Conservation (phyloP, 1,140 invertebrate species). For the Lasioglossum baleicum region DNA sequence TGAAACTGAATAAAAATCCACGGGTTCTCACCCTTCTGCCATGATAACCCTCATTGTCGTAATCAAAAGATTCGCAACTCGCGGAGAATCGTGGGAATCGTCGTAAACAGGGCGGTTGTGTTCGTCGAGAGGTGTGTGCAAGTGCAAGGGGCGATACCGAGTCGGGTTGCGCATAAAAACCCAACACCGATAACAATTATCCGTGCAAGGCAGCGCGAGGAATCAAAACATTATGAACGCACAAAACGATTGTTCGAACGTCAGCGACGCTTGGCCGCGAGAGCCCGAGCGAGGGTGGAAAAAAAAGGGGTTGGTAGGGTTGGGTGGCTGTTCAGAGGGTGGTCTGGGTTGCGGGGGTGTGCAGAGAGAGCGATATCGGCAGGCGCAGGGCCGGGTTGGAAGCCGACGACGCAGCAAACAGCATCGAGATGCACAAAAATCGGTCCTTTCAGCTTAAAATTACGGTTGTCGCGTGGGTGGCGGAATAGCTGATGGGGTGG, state of each 20-base stretch:
- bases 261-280: constrained; percentile 51
- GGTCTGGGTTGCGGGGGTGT: not conserved
- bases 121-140: not conserved
- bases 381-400: constrained; percentile 51
- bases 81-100: too few species aligned
- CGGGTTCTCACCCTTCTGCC: too few species aligned
- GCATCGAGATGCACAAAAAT: constrained; percentile 70
- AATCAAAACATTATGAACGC: constrained; percentile 51
- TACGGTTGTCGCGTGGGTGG: constrained; percentile 70
- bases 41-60: too few species aligned
- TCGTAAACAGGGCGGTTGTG: not conserved
- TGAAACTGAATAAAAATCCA: too few species aligned
- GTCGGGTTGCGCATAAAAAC: not conserved
- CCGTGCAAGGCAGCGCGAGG: constrained; percentile 17
- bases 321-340: not conserved
- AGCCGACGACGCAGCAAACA: constrained; percentile 67
- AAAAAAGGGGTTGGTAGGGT: constrained; percentile 6
- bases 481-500: constrained; percentile 64
- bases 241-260: constrained; percentile 57
- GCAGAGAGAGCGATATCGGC: constrained; percentile 35
- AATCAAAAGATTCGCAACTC: too few species aligned
- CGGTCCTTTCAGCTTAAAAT: constrained; percentile 74
- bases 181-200: constrained; percentile 25
- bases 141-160: not conserved
- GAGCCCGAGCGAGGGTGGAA: constrained; percentile 34